These are phyloP conservation scores for Bergia puertoricense DNA, from an alignment of 92 coral and sea anemone genomes.

Conservation along the genomic window DNA sequence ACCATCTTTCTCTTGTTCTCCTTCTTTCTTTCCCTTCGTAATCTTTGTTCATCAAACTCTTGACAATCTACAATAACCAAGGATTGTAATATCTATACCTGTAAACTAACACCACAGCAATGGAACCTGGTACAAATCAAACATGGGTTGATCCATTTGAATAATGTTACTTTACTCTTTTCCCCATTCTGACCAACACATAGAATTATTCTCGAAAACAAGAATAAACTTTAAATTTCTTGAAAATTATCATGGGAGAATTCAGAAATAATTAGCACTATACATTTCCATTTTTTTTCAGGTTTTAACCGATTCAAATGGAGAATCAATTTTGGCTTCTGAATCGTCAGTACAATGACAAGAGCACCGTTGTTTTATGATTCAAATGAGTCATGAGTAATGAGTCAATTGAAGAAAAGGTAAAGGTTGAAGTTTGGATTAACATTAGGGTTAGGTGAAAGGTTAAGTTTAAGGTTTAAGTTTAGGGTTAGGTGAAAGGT, in stretches of 20 bases:
- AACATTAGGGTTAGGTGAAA: no score
- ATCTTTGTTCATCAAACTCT: slow-evolving; percentile 89
- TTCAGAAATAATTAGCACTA: no score
- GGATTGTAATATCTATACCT: no score
- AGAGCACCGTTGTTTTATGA: no score
- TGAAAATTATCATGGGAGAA: not conserved
- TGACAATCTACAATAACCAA: slow-evolving; percentile 70
- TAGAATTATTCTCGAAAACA: not conserved
- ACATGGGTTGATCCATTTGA: no score
- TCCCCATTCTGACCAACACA: not conserved
- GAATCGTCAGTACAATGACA: no score
- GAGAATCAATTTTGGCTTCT: no score
- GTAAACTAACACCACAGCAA: not conserved
- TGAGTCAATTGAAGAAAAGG: no score
- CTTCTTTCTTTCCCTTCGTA: slow-evolving; percentile 91
- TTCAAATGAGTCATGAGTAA: no score
- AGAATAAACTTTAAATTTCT: not conserved
- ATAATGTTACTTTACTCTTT: not conserved
- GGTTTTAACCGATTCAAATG: not conserved
- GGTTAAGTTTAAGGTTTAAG: no score
- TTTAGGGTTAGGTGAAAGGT: no score
- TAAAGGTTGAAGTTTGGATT: no score
- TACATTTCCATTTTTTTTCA: not conserved
- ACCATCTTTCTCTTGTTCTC: slow-evolving; percentile 96
- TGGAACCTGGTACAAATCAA: not conserved